These are phyloP conservation scores for Bettongia penicillata DNA, from an alignment of 2,113 vertebrate genomes.

Conservation along the genomic window DNA sequence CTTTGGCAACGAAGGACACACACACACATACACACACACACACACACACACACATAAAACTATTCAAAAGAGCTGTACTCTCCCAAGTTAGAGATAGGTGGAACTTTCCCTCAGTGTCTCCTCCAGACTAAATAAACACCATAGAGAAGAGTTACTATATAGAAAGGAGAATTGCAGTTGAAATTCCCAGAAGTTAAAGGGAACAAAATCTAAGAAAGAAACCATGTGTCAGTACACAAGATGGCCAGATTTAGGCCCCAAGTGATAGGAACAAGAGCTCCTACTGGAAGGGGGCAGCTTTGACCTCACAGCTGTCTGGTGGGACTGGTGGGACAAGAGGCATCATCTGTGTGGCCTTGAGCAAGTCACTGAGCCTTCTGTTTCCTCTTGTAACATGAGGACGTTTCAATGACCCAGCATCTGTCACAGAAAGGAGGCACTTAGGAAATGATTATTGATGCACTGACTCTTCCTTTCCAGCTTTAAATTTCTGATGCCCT, in stretches of 20 bases:
- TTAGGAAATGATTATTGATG: too few species aligned
- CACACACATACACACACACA: too few species aligned
- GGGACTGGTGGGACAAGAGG: too few species aligned
- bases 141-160: neutral
- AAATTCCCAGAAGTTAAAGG: neutral
- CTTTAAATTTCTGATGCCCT: too few species aligned
- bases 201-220: neutral
- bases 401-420: too few species aligned
- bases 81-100: neutral
- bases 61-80: neutral
- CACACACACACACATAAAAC: too few species aligned
- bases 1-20: too few species aligned
- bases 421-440: too few species aligned
- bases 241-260: slow-evolving; percentile 33
- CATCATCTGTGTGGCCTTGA: neutral
- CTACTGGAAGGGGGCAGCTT: neutral
- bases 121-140: neutral
- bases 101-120: neutral
- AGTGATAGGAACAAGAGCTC: slow-evolving; percentile 7
- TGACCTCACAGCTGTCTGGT: too few species aligned
- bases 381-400: slow-evolving; percentile 24
- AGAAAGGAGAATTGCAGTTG: neutral
- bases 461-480: too few species aligned
- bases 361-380: slow-evolving; percentile 11
- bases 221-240: slow-evolving; percentile 25